Conservation (phyloP, 2,888 invertebrate species). For the Agriopis leucophaearia region DNA sequence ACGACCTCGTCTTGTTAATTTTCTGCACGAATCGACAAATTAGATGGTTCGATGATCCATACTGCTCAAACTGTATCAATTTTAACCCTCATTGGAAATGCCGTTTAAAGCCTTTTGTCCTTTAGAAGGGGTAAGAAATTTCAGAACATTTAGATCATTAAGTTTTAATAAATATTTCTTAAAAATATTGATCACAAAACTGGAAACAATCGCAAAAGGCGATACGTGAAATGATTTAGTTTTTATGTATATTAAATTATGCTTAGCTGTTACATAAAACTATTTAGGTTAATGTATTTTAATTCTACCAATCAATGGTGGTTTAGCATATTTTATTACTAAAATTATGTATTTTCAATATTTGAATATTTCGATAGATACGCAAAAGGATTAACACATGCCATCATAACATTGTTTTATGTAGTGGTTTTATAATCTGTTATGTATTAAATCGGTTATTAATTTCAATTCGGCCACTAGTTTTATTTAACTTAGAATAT, state of each 20-base stretch:
- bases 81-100: slow-evolving; percentile 33
- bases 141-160: slow-evolving; percentile 73
- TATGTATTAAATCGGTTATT: slow-evolving; percentile 5
- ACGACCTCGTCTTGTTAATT: background rate
- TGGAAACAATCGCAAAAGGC: background rate
- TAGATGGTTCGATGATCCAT: background rate
- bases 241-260: slow-evolving; percentile 4
- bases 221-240: background rate
- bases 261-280: background rate
- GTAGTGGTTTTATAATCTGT: slow-evolving; percentile 3
- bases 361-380: background rate
- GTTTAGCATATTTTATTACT: slow-evolving; percentile 28
- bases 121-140: slow-evolving; percentile 56
- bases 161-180: slow-evolving; percentile 54
- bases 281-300: slow-evolving; percentile 33
- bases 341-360: slow-evolving; percentile 21
- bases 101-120: slow-evolving; percentile 67
- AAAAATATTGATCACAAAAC: background rate
- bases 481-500: background rate
- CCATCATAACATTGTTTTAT: slow-evolving; percentile 10
- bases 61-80: slow-evolving; percentile 1
- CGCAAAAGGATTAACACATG: background rate
- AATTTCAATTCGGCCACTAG: slow-evolving; percentile 1
- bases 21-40: background rate
- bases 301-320: slow-evolving; percentile 26